A percentile compares a stretch with the other conserved stretches of the same genome.
Evolutionary conservation across 2,797 vertebrate species (phyloP).

Genomic region (Alfaro cultratus): DNA sequence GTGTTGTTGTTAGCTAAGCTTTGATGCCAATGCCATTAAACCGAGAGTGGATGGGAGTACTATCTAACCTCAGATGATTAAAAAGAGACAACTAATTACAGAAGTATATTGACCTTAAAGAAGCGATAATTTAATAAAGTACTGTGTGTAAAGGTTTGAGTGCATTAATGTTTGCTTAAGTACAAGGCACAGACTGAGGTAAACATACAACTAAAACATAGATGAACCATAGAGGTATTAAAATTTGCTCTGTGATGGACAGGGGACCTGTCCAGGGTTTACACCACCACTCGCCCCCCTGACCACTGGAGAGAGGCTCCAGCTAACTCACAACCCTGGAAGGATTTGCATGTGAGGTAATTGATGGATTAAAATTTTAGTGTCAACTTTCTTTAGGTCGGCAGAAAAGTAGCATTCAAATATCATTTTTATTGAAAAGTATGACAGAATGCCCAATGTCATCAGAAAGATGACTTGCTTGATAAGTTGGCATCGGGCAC

Average conservation of each 20-base stretch:
- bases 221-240: constrained; percentile 35
- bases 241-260: background rate
- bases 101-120: constrained; percentile 83
- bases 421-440: background rate
- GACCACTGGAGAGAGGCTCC: background rate
- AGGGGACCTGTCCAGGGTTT: background rate
- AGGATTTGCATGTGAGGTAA: no score
- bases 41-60: constrained; percentile 70
- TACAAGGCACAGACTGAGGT: constrained; percentile 59
- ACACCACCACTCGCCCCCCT: background rate
- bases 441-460: background rate
- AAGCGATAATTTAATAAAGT: constrained; percentile 80
- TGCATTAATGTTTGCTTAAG: constrained; percentile 59
- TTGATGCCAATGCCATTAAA: constrained; percentile 66
- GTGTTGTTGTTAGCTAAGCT: constrained; percentile 58
- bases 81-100: constrained; percentile 83
- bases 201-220: constrained; percentile 59
- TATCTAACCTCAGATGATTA: constrained; percentile 80
- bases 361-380: background rate
- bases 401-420: background rate
- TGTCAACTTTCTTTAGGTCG: background rate
- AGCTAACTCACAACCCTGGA: background rate
- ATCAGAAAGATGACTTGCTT: background rate
- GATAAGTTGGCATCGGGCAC: background rate
- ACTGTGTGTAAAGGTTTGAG: constrained; percentile 62